Evolutionary conservation across 1,140 invertebrate genomes (phyloP).

Genomic region (Drosophila pseudoobscura): DNA sequence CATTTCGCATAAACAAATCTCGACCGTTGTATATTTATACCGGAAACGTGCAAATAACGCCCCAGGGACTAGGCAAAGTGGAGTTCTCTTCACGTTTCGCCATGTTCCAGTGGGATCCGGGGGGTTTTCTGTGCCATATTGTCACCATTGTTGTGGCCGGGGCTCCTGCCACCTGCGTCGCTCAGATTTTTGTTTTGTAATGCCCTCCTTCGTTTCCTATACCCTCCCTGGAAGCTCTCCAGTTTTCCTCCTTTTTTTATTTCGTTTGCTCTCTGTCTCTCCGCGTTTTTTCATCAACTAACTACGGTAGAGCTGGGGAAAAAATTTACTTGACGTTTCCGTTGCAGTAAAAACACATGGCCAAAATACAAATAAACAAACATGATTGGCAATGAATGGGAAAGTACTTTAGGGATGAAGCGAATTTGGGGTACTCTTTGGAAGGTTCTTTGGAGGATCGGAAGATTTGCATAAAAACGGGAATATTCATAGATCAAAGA

Average conservation of each 20-base stretch:
- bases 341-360: slow-evolving; percentile 80
- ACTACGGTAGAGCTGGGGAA: slow-evolving; percentile 66
- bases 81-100: slow-evolving; percentile 44
- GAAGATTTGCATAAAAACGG: too few relatives aligned
- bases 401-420: background rate
- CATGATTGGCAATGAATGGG: slow-evolving; percentile 4
- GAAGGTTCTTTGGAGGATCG: too few relatives aligned
- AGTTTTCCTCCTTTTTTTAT: slow-evolving; percentile 15
- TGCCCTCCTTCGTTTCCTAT: slow-evolving; percentile 13
- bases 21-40: slow-evolving; percentile 79
- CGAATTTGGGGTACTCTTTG: slow-evolving; percentile 32
- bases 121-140: slow-evolving; percentile 30
- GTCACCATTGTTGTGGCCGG: slow-evolving; percentile 61
- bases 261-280: slow-evolving; percentile 2
- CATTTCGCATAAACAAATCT: slow-evolving; percentile 81
- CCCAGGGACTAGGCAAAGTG: slow-evolving; percentile 75
- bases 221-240: too few relatives aligned
- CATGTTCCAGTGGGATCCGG: background rate
- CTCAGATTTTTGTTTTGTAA: slow-evolving; percentile 56
- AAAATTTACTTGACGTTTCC: slow-evolving; percentile 79
- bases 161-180: slow-evolving; percentile 60
- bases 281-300: slow-evolving; percentile 70
- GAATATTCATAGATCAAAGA: too few relatives aligned
- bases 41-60: slow-evolving; percentile 80
- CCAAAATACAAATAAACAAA: slow-evolving; percentile 73